Percentiles rank a stretch among this genome's conserved stretches.
phyloP scores from a whole-genome alignment of 2,113 vertebrate species.

The Serilophus lunatus region DNA sequence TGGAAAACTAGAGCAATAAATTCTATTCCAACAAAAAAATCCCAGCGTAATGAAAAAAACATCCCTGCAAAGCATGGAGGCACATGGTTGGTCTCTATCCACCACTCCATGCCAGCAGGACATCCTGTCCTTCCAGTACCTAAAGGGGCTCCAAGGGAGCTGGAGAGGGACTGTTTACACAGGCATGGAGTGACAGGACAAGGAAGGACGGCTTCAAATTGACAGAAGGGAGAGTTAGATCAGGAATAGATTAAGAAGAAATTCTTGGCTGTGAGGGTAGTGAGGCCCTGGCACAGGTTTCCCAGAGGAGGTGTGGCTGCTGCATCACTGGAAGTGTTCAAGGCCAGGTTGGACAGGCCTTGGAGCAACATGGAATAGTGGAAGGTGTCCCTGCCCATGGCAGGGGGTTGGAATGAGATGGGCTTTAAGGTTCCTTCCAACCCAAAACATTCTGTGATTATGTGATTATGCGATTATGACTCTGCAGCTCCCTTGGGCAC shows the following conservation, averaged over 20 bases:
- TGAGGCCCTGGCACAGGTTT: accelerated
- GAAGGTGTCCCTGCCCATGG: not conserved
- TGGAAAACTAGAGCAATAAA: not conserved
- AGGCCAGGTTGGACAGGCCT: accelerated
- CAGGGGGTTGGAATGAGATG: not conserved
- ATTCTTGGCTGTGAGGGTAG: not conserved
- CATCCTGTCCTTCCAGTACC: not conserved
- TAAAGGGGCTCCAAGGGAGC: not conserved
- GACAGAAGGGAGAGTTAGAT: not conserved
- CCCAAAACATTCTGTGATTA: not conserved
- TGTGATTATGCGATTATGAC: not conserved
- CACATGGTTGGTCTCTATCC: not conserved
- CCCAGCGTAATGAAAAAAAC: not conserved
- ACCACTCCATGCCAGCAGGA: not conserved
- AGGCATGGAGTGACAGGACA: not conserved
- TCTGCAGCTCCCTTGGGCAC: not conserved
- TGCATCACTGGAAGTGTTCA: accelerated
- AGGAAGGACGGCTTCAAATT: not conserved
- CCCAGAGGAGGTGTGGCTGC: not conserved
- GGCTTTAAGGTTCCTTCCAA: not conserved
- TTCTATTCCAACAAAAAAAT: not conserved
- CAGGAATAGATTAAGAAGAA: not conserved
- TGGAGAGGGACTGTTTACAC: not conserved
- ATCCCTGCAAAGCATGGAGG: not conserved
- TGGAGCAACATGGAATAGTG: not conserved